Conservation (phyloP, 1,140 invertebrate genomes). For the Sarcophaga peregrina region DNA sequence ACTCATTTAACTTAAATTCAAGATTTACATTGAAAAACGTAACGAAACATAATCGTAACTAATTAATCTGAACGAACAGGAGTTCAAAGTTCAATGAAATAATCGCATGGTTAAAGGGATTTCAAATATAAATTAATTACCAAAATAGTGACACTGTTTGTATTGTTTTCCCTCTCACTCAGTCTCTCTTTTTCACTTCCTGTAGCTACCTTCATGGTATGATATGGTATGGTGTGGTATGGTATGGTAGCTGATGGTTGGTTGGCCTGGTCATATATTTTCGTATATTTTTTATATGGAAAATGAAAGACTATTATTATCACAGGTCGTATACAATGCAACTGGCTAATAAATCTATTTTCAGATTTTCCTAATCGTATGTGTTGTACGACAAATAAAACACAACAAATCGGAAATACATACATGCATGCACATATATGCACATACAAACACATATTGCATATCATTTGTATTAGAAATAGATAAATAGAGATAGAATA, state of each 20-base stretch:
- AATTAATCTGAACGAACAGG: too few species aligned
- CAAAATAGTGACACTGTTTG: slow-evolving; percentile 4
- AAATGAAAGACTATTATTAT: slow-evolving; percentile 44
- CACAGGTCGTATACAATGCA: slow-evolving; percentile 49
- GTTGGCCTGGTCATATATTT: too few species aligned
- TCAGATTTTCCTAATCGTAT: slow-evolving; percentile 50
- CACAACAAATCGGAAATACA: slow-evolving; percentile 23
- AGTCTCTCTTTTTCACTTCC: not conserved
- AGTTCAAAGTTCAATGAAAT: slow-evolving; percentile 5
- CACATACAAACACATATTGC: not conserved
- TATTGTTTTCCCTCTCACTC: not conserved
- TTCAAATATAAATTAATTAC: not conserved
- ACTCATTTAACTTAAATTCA: too few species aligned
- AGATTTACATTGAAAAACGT: too few species aligned
- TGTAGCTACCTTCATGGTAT: not conserved
- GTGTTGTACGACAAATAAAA: slow-evolving; percentile 49
- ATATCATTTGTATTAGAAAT: not conserved
- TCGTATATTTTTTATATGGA: not conserved
- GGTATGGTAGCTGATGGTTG: too few species aligned
- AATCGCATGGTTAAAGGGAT: not conserved
- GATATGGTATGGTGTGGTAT: too few species aligned
- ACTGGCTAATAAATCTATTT: slow-evolving; percentile 49
- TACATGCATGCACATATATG: not conserved
- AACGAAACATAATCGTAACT: too few species aligned
- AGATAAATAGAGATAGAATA: not conserved